Evolutionary conservation across 2,888 invertebrate genomes (phyloP).

Genomic region (Leptarthrus brevirostris): DNA sequence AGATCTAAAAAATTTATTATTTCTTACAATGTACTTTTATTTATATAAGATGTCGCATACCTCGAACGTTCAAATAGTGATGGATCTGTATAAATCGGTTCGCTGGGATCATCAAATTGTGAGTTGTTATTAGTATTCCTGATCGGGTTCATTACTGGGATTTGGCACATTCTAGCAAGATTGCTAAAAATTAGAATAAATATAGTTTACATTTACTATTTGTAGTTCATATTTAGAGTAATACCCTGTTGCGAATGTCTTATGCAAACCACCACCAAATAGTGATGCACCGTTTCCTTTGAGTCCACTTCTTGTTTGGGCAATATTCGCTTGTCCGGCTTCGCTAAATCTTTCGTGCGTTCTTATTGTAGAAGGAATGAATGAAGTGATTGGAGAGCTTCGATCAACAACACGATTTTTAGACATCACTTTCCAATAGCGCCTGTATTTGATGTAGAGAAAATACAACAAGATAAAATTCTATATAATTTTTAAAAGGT

Average conservation of each 20-base stretch:
- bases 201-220: neutral
- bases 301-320: constrained; percentile 59
- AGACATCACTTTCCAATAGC: constrained; percentile 72
- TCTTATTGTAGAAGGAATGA: constrained; percentile 66
- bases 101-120: constrained; percentile 87
- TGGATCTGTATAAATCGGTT: constrained; percentile 93
- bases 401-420: constrained; percentile 74
- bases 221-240: neutral
- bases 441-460: too few relatives aligned
- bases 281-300: constrained; percentile 68
- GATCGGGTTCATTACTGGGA: constrained; percentile 68
- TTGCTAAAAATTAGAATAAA: constrained; percentile 60
- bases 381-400: constrained; percentile 66
- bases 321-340: constrained; percentile 63
- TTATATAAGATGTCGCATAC: constrained; percentile 60
- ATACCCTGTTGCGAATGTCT: constrained; percentile 76
- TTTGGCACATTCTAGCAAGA: constrained; percentile 67
- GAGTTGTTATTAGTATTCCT: constrained; percentile 68
- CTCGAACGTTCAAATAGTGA: constrained; percentile 88
- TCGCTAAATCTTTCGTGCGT: constrained; percentile 67
- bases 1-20: constrained; percentile 59
- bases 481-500: too few relatives aligned
- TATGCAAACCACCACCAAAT: constrained; percentile 77
- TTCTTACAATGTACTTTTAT: too few relatives aligned
- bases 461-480: too few relatives aligned